Evolutionary conservation across 1,140 invertebrate genomes (phyloP), one percentile per base, ranked within the genome.

Genomic region (Gonatopus flavifemur): DNA sequence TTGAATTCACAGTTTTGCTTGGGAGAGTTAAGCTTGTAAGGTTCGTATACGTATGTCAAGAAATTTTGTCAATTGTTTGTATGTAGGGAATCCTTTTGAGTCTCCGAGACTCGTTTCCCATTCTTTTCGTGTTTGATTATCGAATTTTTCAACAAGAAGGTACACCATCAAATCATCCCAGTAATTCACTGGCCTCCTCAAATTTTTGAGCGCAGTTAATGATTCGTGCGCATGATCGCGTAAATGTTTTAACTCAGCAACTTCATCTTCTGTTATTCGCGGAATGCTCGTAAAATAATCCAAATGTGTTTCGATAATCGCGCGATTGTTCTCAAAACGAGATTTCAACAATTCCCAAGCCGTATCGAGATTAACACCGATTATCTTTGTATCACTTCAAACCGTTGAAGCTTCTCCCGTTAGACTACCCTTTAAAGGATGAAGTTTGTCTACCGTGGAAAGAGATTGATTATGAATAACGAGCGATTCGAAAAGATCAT

Each of bases 151-250:
- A 3, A 41, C 33, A 24, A 49, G 10, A 1, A 39, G 0, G 28
- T 30, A 28, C 2, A 55, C 52, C 8, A 54, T 13, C 12, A 47
- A 8, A 35, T 30, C 6, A 33, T 54, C 52, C 52, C 52, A 49
- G 6, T 49, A 30, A 2, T 36, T 39, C 1, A 44, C 40, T 1
- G 52, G 43, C 19, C 45, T 31, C 15, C 31, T 16, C 16, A 54
- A 18, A 19, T 31, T 22, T 3, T 8, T 49, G 0, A 54, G 20
- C 8, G 52, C 38, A 2, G 21, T 12, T 1, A 43, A 2, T 8
- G 22, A 15, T 28, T 25, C 19, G 13, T 12, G n/a, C 4, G 41
- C 19, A 5, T 10, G 13, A 22, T 24, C 41, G 7, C 16, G 22
- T 8, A 43, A 28, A 30, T 10, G 13, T 22, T 28, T 22, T 30